Percentiles rank a stretch among this genome's conserved stretches.
Evolutionary conservation across 2,888 invertebrate species (phyloP).

Genomic region (Empis livida): DNA sequence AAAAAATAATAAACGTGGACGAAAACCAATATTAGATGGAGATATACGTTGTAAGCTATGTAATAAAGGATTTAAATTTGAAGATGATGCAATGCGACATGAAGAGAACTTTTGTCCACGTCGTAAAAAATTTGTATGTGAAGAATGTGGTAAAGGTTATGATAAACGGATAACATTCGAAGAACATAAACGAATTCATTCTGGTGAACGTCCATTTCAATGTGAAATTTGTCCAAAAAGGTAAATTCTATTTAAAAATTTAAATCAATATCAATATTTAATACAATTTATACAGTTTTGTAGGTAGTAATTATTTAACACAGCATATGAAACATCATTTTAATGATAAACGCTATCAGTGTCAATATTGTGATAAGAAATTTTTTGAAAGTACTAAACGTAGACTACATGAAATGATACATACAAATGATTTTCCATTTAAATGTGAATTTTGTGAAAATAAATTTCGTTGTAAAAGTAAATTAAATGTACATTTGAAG

Average conservation of each 20-base stretch:
- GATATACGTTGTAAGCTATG: neutral
- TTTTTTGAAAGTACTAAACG: neutral
- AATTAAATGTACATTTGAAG: neutral
- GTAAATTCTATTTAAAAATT: neutral
- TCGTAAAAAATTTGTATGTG: neutral
- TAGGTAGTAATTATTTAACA: neutral
- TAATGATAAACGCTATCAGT: neutral
- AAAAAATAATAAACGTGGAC: neutral
- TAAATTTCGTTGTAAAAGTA: neutral
- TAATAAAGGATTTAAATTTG: neutral
- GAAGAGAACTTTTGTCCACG: no score
- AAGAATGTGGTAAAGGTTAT: neutral
- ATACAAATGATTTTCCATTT: neutral
- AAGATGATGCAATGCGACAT: neutral
- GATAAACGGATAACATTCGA: neutral
- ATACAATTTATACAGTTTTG: neutral
- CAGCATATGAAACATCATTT: neutral
- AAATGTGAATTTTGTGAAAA: neutral
- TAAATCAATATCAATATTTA: no score
- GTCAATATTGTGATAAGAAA: neutral
- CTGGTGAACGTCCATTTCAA: neutral
- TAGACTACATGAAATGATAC: neutral
- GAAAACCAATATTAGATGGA: neutral
- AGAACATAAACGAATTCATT: neutral
- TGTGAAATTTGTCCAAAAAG: neutral